Conservation (phyloP, 2,797 vertebrate genomes). For the Coilia nasus region DNA sequence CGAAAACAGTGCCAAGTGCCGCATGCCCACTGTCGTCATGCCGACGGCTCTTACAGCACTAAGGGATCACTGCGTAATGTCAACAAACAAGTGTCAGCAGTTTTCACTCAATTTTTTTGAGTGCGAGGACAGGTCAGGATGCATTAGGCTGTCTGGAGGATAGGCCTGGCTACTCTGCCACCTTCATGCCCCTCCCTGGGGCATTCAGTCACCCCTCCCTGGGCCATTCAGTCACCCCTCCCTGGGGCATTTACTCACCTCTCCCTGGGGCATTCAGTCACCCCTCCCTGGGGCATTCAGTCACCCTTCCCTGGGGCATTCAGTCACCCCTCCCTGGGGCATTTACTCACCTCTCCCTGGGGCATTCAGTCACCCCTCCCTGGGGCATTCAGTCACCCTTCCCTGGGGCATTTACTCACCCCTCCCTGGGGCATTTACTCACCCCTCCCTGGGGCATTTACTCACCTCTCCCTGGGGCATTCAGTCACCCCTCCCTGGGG, state of each 20-base stretch:
- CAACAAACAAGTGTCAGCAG: conserved; percentile 22
- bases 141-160: conserved; percentile 2
- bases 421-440: conserved; percentile 3
- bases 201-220: neutral
- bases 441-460: conserved; percentile 8
- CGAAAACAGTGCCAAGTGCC: neutral
- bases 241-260: conserved; percentile 19
- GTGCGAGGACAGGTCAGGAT: conserved; percentile 6
- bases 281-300: conserved; percentile 5
- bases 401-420: conserved; percentile 5
- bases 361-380: neutral
- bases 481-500: neutral
- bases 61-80: conserved; percentile 11
- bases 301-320: conserved; percentile 2
- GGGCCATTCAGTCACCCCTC: conserved; percentile 2
- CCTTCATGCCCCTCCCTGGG: conserved; percentile 17
- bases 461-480: too few species aligned
- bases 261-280: too few species aligned
- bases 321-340: neutral
- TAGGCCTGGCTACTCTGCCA: neutral
- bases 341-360: too few species aligned
- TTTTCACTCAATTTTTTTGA: neutral
- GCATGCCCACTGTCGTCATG: neutral
- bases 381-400: neutral
- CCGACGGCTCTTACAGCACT: neutral